These are phyloP conservation scores for Sebastes trivittatus DNA, from an alignment of 2,797 vertebrate species.

Conservation along the genomic window DNA sequence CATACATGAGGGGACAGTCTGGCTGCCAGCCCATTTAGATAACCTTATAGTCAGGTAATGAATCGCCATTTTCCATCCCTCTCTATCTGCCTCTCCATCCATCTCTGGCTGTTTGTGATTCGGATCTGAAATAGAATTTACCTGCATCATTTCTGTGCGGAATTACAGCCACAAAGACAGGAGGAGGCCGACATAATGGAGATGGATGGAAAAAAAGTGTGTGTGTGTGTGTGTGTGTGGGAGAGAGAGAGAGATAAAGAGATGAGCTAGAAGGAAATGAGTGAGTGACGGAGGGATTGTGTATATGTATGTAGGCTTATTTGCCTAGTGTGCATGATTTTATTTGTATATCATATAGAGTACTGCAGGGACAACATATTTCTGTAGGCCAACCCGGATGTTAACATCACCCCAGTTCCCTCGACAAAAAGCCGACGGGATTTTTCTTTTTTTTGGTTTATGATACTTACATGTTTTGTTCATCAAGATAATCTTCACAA, in stretches of 20 bases:
- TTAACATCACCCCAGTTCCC: too few relatives aligned
- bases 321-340: background rate
- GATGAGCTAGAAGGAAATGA: background rate
- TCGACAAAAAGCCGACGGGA: too few relatives aligned
- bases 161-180: conserved; percentile 51
- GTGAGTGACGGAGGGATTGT: background rate
- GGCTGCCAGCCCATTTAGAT: conserved; percentile 56
- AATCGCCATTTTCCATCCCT: conserved; percentile 57
- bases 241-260: background rate
- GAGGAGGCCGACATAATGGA: conserved; percentile 34
- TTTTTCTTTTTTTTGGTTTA: too few relatives aligned
- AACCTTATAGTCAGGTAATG: conserved; percentile 64
- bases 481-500: too few relatives aligned
- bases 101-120: conserved; percentile 58
- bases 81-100: conserved; percentile 45
- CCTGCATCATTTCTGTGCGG: conserved; percentile 51
- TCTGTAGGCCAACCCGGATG: too few relatives aligned
- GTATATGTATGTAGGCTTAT: background rate
- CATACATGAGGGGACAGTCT: conserved; percentile 42
- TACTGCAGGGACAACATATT: too few relatives aligned
- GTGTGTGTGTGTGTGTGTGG: background rate
- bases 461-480: too few relatives aligned
- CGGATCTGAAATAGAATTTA: conserved; percentile 63
- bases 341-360: background rate
- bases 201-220: conserved; percentile 10